phyloP scores from a whole-genome alignment of 2,888 invertebrate species.

The Tetanocera ferruginea region DNA sequence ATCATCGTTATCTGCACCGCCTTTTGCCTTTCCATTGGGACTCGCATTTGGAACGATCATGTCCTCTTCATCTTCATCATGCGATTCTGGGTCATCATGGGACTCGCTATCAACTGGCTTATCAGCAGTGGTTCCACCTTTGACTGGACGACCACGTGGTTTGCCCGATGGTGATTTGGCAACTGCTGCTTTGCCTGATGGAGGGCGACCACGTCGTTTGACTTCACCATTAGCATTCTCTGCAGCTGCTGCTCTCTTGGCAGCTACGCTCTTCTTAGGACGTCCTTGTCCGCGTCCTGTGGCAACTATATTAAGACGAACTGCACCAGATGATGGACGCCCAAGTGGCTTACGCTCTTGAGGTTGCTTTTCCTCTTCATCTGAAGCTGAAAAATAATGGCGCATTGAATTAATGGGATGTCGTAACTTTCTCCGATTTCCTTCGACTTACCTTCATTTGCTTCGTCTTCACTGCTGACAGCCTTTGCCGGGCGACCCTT shows the following conservation, averaged over 20 bases:
- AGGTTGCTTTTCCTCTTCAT: conserved; percentile 51
- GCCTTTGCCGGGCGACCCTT: conserved; percentile 55
- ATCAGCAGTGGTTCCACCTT: conserved; percentile 43
- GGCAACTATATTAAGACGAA: conserved; percentile 57
- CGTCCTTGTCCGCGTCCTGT: conserved; percentile 61
- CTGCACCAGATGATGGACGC: conserved; percentile 58
- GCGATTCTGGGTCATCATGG: conserved; percentile 32
- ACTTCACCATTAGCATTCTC: conserved; percentile 33
- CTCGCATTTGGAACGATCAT: background rate
- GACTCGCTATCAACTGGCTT: conserved; percentile 27
- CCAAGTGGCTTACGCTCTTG: conserved; percentile 57
- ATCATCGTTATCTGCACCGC: conserved; percentile 29
- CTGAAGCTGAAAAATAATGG: conserved; percentile 39
- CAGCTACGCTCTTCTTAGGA: conserved; percentile 53
- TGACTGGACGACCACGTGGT: conserved; percentile 61
- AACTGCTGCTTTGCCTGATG: conserved; percentile 31
- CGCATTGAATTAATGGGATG: background rate
- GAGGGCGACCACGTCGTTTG: conserved; percentile 51
- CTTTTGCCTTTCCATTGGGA: conserved; percentile 19
- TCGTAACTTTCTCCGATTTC: background rate
- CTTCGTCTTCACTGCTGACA: conserved; percentile 54
- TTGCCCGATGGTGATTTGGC: conserved; percentile 53
- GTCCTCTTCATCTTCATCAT: conserved; percentile 37
- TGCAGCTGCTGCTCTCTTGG: conserved; percentile 19
- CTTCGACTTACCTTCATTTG: conserved; percentile 50